Evolutionary conservation across 2,888 invertebrate genomes (phyloP), one percentile per base, ranked within the genome.

Genomic region (Minunthozetes semirufus): DNA sequence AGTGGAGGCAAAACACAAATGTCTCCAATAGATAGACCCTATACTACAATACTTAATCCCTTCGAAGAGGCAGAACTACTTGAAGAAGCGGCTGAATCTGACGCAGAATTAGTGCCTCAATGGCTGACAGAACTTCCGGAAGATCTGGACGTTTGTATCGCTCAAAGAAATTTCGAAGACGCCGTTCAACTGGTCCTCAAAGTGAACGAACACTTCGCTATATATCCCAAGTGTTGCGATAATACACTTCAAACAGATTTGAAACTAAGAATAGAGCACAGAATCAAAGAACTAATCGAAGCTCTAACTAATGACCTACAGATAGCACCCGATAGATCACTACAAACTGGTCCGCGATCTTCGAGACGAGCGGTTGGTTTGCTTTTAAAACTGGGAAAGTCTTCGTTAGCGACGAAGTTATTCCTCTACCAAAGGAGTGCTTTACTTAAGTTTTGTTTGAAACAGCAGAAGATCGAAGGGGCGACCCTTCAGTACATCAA

Each of bases 91-190:
- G 73, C 76, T 63, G 76, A 78, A 61, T 61, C 63, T 17, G 77
- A 76, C 25, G 76, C 77, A 15, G 81, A 81, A 82, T 82, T 78
- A 79, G 84, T 84, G 59, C 92, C 94, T 0, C 93, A 93, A 81
- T 97, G 96, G 96, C 84, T 97, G 74, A 84, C 89, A 75, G 94
- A 96, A 83, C 89, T 93, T 4, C 90, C 93, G 0, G 97, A 97
- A 82, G 96, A 97, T 83, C 85, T 98, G 74, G 95, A 98, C 85
- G 94, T 96, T 17, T 88, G 90, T 80, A 92, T 97, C 78, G 97
- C 96, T 0, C 94, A 97, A 83, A 88, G 97, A 80, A 93, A 96
- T 83, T 97, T 97, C 81, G 93, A 95, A 82, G 93, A 92, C 81
- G 94, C 95, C 0, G 90, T 93, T 78, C 87, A 88, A 78, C 85